Evolutionary conservation across 2,888 invertebrate species (phyloP), one percentile per base, ranked within the genome.

Genomic region (Hesperia comma): DNA sequence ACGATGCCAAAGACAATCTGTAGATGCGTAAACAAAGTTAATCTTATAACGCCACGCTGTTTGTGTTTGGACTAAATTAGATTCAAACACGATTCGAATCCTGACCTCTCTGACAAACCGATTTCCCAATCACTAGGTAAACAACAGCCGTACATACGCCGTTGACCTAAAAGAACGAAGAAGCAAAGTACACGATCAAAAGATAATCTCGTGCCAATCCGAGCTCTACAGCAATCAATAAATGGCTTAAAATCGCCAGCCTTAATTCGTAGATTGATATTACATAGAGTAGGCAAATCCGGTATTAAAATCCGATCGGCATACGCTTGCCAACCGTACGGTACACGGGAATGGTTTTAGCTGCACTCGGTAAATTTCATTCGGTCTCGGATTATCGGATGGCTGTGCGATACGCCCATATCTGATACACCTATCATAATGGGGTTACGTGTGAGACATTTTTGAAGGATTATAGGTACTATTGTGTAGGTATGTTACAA

Each of bases 311-410:
- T 82, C 83, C 86, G 83, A 86, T 87, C 80, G 86, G 81, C 90
- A 83, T 86, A 83, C 83, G 81, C 87, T 88, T 90, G 88, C 88
- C 85, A 74, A 75, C 61, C 79, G 74, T 79, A 26, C 26, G 26
- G 26, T 26, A 92, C 91, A 92, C 57, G 88, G 76, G 81, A 91
- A 90, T 78, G 85, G 86, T 90, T 91, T 92, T 90, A 91, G 84
- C 86, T 81, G 79, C 79, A 76, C 74, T 70, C 71, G 70, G 73
- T 76, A 78, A 77, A 66, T 66, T 66, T 78, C 74, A 77, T 75
- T 74, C 72, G 68, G 69, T 77, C 58, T 60, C 64, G 66, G 60
- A 66, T 66, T 60, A 66, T 60, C 66, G 43, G 41, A 53, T 58
- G 58, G 53, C 58, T 57, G 53, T 64, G 53, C 54, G 40, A 60